Evolutionary conservation across 2,888 invertebrate species (phyloP).

Genomic region (Melieria omissa): DNA sequence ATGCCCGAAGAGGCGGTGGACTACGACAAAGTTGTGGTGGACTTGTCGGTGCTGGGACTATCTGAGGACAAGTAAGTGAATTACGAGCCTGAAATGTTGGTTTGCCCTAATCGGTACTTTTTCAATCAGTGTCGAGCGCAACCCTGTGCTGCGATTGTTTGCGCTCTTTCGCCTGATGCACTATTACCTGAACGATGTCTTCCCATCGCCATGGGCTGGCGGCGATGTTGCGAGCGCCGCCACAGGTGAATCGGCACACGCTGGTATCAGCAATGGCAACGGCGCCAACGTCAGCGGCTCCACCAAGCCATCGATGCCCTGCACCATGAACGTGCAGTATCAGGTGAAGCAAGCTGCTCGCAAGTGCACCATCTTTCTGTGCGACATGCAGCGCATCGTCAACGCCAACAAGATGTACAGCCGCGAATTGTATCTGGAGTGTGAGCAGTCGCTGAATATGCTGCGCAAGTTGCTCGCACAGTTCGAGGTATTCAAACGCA

Average conservation of each 20-base stretch:
- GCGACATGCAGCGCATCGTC: conserved; percentile 47
- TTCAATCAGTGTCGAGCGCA: conserved; percentile 44
- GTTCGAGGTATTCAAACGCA: conserved; percentile 40
- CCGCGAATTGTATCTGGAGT: conserved; percentile 49
- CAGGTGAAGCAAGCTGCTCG: conserved; percentile 54
- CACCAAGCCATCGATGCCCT: conserved; percentile 42
- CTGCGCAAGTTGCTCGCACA: conserved; percentile 19
- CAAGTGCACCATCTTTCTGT: conserved; percentile 50
- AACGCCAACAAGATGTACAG: conserved; percentile 52
- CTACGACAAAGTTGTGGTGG: conserved; percentile 40
- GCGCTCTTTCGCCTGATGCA: conserved; percentile 51
- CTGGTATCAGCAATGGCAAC: neutral
- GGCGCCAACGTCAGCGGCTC: neutral
- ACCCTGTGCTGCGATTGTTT: conserved; percentile 48
- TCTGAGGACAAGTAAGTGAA: conserved; percentile 47
- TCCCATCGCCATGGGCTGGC: conserved; percentile 40
- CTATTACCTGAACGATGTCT: conserved; percentile 47
- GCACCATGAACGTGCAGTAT: conserved; percentile 53
- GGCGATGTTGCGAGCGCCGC: conserved; percentile 10
- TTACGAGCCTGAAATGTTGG: neutral
- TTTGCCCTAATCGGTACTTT: neutral
- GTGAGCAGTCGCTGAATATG: conserved; percentile 46
- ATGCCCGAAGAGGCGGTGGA: conserved; percentile 21
- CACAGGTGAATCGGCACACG: conserved; percentile 27
- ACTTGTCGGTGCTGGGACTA: conserved; percentile 37